Conservation (phyloP, 2,113 vertebrate genomes). For the Aspiorhynchus laticeps region DNA sequence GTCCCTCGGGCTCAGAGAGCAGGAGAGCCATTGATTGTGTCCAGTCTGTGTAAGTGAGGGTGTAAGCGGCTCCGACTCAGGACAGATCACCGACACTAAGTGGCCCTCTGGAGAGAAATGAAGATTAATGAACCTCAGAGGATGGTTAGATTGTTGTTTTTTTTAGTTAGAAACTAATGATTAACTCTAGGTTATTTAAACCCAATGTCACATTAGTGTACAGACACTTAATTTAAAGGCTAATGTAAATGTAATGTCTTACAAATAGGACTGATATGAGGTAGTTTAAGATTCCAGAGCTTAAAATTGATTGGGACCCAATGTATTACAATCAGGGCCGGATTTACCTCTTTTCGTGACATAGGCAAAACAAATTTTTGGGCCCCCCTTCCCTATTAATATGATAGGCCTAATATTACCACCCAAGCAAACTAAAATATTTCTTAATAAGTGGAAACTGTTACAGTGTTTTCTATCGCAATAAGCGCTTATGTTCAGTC, state of each 20-base stretch:
- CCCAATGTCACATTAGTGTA: constrained; percentile 9
- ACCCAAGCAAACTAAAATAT: too few relatives aligned
- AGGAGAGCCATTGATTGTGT: constrained; percentile 71
- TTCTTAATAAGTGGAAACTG: too few relatives aligned
- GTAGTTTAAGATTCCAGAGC: background rate
- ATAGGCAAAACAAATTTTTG: too few relatives aligned
- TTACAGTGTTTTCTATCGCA: too few relatives aligned
- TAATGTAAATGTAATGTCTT: background rate
- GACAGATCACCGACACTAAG: constrained; percentile 74
- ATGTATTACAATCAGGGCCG: too few relatives aligned
- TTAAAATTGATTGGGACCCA: background rate
- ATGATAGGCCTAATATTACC: too few relatives aligned
- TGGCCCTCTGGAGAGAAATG: constrained; percentile 73
- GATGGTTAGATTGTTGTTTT: constrained; percentile 56
- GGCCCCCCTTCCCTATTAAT: too few relatives aligned
- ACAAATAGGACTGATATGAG: background rate
- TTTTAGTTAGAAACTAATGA: constrained; percentile 27
- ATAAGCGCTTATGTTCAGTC: too few relatives aligned
- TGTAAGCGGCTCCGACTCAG: constrained; percentile 69
- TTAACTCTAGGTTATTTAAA: constrained; percentile 23
- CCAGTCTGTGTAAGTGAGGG: constrained; percentile 73
- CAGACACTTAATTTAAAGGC: background rate
- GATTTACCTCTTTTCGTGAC: too few relatives aligned
- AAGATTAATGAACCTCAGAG: constrained; percentile 77
- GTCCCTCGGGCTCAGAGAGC: constrained; percentile 65